phyloP scores from a whole-genome alignment of 2,888 invertebrate species.

The Chrysotoxum bicinctum region DNA sequence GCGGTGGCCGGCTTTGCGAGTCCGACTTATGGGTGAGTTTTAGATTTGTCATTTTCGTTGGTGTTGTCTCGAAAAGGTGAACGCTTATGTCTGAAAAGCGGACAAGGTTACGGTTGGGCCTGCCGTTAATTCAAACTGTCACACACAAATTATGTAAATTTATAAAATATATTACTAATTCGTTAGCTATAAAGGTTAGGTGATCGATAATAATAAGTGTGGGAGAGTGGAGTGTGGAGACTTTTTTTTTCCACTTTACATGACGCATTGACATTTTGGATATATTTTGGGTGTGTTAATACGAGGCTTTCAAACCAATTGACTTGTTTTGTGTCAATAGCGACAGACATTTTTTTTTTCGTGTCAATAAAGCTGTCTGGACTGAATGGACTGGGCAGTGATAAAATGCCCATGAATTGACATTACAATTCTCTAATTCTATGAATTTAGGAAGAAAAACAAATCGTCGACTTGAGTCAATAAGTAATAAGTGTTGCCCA shows the following conservation, averaged over 20 bases:
- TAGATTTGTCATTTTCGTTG: neutral
- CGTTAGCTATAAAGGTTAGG: constrained; percentile 2
- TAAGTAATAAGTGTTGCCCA: constrained; percentile 7
- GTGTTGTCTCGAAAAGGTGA: constrained; percentile 6
- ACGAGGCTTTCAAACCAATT: constrained; percentile 59
- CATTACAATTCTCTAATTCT: neutral
- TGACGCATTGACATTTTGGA: constrained; percentile 22
- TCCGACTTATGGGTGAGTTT: neutral
- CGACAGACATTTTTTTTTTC: constrained; percentile 28
- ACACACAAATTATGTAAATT: constrained; percentile 54
- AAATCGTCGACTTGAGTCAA: neutral
- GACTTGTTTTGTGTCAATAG: constrained; percentile 60
- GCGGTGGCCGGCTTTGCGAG: neutral
- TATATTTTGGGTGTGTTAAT: constrained; percentile 46
- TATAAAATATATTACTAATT: constrained; percentile 26
- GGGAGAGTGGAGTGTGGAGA: neutral
- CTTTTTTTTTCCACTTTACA: constrained; percentile 20
- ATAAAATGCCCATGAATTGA: neutral
- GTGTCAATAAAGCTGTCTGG: constrained; percentile 21
- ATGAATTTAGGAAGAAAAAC: neutral
- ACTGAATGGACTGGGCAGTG: neutral
- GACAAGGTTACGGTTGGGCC: constrained; percentile 7
- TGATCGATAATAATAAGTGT: constrained; percentile 45
- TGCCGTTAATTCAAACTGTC: constrained; percentile 24
- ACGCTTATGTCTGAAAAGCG: neutral